Conservation (phyloP, 1,140 invertebrate species). For the Cyclina sinensis region DNA sequence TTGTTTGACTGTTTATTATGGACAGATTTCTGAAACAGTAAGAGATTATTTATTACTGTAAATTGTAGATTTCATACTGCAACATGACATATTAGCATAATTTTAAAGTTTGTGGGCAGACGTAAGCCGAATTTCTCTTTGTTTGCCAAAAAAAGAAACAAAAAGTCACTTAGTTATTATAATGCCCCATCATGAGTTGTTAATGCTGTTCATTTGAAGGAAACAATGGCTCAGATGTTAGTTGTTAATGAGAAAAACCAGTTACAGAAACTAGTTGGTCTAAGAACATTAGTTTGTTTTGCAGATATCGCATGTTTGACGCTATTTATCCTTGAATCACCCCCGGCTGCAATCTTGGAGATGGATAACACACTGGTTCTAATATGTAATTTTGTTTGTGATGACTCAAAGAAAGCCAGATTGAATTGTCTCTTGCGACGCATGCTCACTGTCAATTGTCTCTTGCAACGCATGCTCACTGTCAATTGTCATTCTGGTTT, state of each 20-base stretch:
- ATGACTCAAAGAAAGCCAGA: slow-evolving; percentile 18
- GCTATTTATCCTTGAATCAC: slow-evolving; percentile 22
- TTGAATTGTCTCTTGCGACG: slow-evolving; percentile 28
- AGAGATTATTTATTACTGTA: too few relatives aligned
- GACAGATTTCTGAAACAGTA: too few relatives aligned
- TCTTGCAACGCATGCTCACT: too few relatives aligned
- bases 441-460: slow-evolving; percentile 23
- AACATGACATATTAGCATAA: too few relatives aligned
- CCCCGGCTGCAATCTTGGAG: slow-evolving; percentile 5
- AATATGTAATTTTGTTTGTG: slow-evolving; percentile 25
- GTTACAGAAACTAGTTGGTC: slow-evolving; percentile 16
- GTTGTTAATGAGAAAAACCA: background rate
- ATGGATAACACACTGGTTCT: slow-evolving; percentile 21
- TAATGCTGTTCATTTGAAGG: background rate
- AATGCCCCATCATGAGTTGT: background rate
- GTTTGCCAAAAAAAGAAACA: too few relatives aligned
- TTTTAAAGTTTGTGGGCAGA: too few relatives aligned
- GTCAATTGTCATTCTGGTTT: background rate
- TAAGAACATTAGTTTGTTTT: background rate
- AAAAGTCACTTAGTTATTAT: background rate
- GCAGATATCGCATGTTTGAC: slow-evolving; percentile 28
- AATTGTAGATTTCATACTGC: too few relatives aligned
- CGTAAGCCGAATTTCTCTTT: too few relatives aligned
- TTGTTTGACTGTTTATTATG: too few relatives aligned
- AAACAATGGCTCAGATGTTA: background rate